These are phyloP conservation scores for Caenorhabditis becei DNA, from an alignment of 2,888 invertebrate species.

Conservation along the genomic window DNA sequence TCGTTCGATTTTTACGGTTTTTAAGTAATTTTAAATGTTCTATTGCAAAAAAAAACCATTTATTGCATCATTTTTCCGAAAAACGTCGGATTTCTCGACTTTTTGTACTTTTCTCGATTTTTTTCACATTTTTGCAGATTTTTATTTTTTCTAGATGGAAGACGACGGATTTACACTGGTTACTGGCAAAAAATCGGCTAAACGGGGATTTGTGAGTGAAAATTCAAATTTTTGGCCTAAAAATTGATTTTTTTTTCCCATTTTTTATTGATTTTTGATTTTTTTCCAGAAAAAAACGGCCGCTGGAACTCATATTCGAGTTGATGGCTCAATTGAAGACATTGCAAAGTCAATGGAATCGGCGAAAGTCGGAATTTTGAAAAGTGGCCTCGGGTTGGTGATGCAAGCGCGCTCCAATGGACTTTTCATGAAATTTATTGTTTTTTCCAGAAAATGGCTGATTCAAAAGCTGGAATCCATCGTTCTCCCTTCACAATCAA, in stretches of 20 bases:
- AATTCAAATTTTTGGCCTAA: constrained; percentile 6
- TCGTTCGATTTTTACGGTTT: neutral
- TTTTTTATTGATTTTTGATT: no score
- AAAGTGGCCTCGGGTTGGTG: constrained; percentile 24
- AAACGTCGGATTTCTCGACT: neutral
- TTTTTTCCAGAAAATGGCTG: constrained; percentile 56
- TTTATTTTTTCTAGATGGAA: constrained; percentile 53
- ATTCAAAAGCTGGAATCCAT: no score
- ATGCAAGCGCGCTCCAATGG: neutral
- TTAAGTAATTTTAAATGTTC: no score
- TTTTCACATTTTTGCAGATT: neutral
- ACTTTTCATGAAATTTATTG: no score
- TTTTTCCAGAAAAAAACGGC: constrained; percentile 32
- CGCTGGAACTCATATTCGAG: constrained; percentile 36
- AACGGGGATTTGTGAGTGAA: constrained; percentile 25
- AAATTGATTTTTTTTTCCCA: constrained; percentile 12
- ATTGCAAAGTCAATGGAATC: constrained; percentile 58
- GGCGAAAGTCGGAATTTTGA: constrained; percentile 9
- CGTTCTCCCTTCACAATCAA: no score
- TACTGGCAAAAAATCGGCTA: constrained; percentile 34
- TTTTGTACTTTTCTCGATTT: neutral
- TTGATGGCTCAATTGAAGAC: constrained; percentile 56
- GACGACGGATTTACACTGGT: constrained; percentile 69
- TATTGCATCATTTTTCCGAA: neutral
- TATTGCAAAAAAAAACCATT: no score